These are phyloP conservation scores for Leucozona laternaria DNA, from an alignment of 2,888 invertebrate genomes.

Conservation along the genomic window DNA sequence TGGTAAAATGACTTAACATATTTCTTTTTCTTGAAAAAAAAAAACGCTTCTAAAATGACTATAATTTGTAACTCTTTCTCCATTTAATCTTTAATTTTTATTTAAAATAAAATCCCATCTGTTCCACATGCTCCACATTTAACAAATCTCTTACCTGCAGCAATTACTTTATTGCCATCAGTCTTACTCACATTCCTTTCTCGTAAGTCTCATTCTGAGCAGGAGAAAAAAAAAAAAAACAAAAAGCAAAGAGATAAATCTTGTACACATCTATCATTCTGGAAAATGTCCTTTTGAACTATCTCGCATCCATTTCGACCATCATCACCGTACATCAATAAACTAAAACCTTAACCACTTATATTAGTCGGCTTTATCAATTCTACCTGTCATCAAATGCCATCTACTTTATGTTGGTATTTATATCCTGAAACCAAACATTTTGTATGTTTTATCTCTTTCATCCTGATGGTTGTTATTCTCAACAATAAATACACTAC, in stretches of 20 bases:
- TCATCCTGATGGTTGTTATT: not conserved
- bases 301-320: not conserved
- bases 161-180: slow-evolving; percentile 7
- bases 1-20: too few relatives aligned
- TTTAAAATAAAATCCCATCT: not conserved
- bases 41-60: too few relatives aligned
- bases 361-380: slow-evolving; percentile 48
- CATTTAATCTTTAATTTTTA: too few relatives aligned
- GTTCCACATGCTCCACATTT: not conserved
- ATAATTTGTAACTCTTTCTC: too few relatives aligned
- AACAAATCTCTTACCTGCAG: not conserved
- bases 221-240: not conserved
- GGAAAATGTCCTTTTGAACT: not conserved
- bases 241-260: not conserved
- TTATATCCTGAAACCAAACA: slow-evolving; percentile 35
- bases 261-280: slow-evolving; percentile 21
- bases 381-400: slow-evolving; percentile 60
- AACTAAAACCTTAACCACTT: slow-evolving; percentile 10
- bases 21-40: too few relatives aligned
- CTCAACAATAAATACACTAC: slow-evolving; percentile 57
- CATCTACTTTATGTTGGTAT: slow-evolving; percentile 47
- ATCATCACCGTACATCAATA: not conserved
- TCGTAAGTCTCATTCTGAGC: not conserved
- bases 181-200: not conserved
- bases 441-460: not conserved